Evolutionary conservation across 2,888 invertebrate species (phyloP), one percentile per base, ranked within the genome.

Genomic region (Zhuqinia jingwanae): DNA sequence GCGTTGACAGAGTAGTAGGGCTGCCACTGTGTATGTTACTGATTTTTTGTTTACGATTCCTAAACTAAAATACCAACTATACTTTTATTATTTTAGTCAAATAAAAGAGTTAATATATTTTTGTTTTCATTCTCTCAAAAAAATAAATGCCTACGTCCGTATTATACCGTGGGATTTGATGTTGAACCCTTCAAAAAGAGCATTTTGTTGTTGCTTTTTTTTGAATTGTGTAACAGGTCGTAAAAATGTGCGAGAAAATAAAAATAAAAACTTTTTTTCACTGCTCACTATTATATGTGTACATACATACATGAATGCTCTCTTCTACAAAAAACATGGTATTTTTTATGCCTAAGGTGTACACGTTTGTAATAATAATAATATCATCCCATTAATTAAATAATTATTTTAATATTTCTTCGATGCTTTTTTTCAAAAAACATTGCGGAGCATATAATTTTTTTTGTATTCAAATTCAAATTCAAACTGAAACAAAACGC

Each of bases 211-310:
- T 6, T 36, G 3, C 8, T 36, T 36, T 36, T 76, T 42, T 73
- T 50, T 53, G 25, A 47, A 56, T 80, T 80, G 80, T 56, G 80
- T 70, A 80, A 80, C 80, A 80, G 68, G 70, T 70, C 70, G 56
- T 80, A 80, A 80, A 80, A 80, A 80, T 80, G 60, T 79, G 70
- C 68, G 80, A 77, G 77, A 58, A 77, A 78, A 60, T 78, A 78
- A 47, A 70, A 25, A 50, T 63, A 36, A 3, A 36, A 3, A 36
- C 36, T 36, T 36, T 8, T 50, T n/a, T 25, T n/a, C 50, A 22
- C 27, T 27, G 60, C 58, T 76, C n/a, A n/a, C 36, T 17, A 17
- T 77, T 36, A n/a, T n/a, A n/a, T n/a, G n/a, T n/a, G n/a, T 36
- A 36, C 36, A 36, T 36, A 8, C 36, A n/a, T n/a, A n/a, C n/a